A percentile compares a stretch with the other conserved stretches of the same genome.
These are phyloP conservation scores for Toxotes chatareus DNA, from an alignment of 2,113 vertebrate genomes.

Conservation along the genomic window DNA sequence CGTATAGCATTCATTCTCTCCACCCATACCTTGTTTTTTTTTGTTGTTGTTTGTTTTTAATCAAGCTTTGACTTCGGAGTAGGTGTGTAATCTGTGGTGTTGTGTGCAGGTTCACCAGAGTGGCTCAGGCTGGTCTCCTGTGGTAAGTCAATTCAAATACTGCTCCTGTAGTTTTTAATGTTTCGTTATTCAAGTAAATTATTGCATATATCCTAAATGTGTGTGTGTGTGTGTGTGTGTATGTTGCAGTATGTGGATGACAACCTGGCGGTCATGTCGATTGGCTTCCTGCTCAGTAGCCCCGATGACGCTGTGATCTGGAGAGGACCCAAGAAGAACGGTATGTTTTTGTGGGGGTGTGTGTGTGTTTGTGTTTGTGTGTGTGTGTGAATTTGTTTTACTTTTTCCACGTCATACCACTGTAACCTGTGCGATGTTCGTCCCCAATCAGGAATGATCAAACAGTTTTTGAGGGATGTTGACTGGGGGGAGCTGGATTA, in stretches of 20 bases:
- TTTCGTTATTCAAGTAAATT: neutral
- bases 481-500: slow-evolving; percentile 98
- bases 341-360: slow-evolving; percentile 74
- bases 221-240: neutral
- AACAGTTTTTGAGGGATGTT: slow-evolving; percentile 96
- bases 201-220: neutral
- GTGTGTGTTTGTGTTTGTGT: slow-evolving; percentile 3
- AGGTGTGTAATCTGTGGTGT: neutral
- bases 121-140: slow-evolving; percentile 98
- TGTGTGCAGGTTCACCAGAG: slow-evolving; percentile 94
- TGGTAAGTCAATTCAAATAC: slow-evolving; percentile 86
- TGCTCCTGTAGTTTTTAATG: neutral
- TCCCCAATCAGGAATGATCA: slow-evolving; percentile 91
- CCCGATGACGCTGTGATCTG: slow-evolving; percentile 98
- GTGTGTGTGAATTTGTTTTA: neutral
- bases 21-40: neutral
- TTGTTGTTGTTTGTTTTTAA: neutral
- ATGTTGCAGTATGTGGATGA: slow-evolving; percentile 92
- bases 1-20: neutral
- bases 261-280: slow-evolving; percentile 96
- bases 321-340: slow-evolving; percentile 98
- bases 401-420: neutral
- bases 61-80: neutral
- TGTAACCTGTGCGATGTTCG: neutral
- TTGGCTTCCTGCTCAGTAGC: slow-evolving; percentile 95